A percentile compares a stretch with the other conserved stretches of the same genome.
Conservation (phyloP, 2,113 vertebrate genomes). For the Centropristis striata region DNA sequence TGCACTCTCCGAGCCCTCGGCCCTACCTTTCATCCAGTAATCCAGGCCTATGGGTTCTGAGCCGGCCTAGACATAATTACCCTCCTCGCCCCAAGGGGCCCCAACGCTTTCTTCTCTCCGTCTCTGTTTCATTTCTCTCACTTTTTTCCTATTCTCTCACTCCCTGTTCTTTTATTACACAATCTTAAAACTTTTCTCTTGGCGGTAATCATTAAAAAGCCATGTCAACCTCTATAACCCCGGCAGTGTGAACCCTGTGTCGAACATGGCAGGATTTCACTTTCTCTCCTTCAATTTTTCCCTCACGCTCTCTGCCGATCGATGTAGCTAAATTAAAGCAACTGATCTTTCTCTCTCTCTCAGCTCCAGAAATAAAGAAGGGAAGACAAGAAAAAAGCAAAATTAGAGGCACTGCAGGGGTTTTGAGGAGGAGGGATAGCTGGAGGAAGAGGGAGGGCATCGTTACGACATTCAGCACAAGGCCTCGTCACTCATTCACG, state of each 20-base stretch:
- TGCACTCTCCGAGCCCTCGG: conserved; percentile 28
- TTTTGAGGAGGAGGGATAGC: conserved; percentile 50
- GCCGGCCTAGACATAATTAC: conserved; percentile 72
- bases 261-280: conserved; percentile 86
- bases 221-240: conserved; percentile 56
- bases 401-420: conserved; percentile 36
- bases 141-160: conserved; percentile 74
- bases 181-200: conserved; percentile 90
- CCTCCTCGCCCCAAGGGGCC: conserved; percentile 46
- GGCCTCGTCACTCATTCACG: conserved; percentile 90
- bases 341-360: conserved; percentile 20
- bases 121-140: conserved; percentile 28
- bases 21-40: conserved; percentile 75
- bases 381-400: background rate
- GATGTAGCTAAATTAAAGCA: conserved; percentile 33
- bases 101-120: conserved; percentile 39
- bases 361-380: conserved; percentile 2
- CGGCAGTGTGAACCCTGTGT: conserved; percentile 88
- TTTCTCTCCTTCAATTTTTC: conserved; percentile 80
- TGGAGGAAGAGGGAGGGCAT: conserved; percentile 81
- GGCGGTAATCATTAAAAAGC: conserved; percentile 86
- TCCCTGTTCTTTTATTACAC: conserved; percentile 70
- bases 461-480: conserved; percentile 43
- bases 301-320: background rate
- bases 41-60: conserved; percentile 77